phyloP scores from a whole-genome alignment of 2,113 vertebrate genomes.

The Cyprinodon brontotheroides region DNA sequence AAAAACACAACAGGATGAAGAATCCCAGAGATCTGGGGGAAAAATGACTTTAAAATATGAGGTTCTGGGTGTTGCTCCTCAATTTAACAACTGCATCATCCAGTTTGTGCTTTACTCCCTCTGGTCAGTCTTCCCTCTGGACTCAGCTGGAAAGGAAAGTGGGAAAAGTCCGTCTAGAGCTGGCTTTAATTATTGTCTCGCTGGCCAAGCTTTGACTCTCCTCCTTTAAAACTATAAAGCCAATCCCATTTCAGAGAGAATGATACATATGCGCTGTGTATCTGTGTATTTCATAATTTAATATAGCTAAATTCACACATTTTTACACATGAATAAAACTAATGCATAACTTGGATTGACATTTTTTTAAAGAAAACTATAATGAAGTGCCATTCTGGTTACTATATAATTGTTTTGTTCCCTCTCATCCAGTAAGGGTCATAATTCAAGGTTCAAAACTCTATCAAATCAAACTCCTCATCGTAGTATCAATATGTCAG shows the following conservation, averaged over 20 bases:
- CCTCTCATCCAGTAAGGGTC: neutral
- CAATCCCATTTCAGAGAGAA: constrained; percentile 49
- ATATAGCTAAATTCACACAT: constrained; percentile 10
- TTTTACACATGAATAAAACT: constrained; percentile 4
- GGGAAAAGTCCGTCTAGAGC: constrained; percentile 59
- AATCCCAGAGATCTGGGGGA: constrained; percentile 58
- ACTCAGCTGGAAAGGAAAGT: constrained; percentile 62
- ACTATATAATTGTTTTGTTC: neutral
- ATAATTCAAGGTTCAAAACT: neutral
- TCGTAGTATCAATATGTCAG: too few relatives aligned
- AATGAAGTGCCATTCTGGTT: neutral
- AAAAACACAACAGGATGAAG: constrained; percentile 59
- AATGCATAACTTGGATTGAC: neutral
- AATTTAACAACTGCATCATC: constrained; percentile 64
- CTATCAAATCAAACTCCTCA: too few relatives aligned
- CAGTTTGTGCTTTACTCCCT: constrained; percentile 58
- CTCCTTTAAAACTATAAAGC: constrained; percentile 44
- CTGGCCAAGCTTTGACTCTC: constrained; percentile 37
- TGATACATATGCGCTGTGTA: constrained; percentile 44
- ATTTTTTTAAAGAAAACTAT: too few relatives aligned
- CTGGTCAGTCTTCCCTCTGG: constrained; percentile 52
- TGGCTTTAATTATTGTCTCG: constrained; percentile 42
- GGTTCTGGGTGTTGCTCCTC: constrained; percentile 70
- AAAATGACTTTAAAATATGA: constrained; percentile 56
- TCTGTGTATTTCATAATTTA: constrained; percentile 27